Base-by-base conservation (phyloP, 2,888 invertebrate genomes). In the Leptinotarsa tumamoca region DNA sequence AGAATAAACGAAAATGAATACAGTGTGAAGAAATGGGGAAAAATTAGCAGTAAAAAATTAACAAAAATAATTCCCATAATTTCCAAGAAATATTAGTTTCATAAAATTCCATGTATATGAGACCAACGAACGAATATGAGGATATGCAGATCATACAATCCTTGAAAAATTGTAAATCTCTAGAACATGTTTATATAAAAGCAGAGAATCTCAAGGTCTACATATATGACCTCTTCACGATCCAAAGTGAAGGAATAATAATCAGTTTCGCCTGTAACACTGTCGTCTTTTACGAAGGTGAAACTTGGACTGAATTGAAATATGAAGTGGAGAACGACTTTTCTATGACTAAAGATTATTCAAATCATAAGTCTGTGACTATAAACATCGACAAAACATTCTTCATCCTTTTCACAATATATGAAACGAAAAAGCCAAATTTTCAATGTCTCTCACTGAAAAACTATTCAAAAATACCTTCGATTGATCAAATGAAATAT, bases 211-310 rank as follows among this genome's bases (percentile, higher is more conserved):
- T 21, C 52, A 15, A 5, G 21, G 21, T 52, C 23, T 17, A 68
- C 23, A 13, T 68, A 17, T 52, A 52, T 4, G 68, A 52, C 17
- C 52, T 15, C 21, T 68, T 52, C n/a, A 52, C 7, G 4, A 52
- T 52, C 4, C 21, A 51, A 27, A 23, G 52, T 68, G 4, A 27
- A 15, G 17, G 5, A 21, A 68, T 27, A 68, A 51, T 52, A 23
- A 51, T 68, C 52, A 68, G 68, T 21, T 68, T 68, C 51, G n/a
- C 27, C 52, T 27, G 17, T 27, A 27, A 68, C 13, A 68, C 68
- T 33, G 68, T 23, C 52, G 13, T 67, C 3, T 43, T 67, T 67
- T n/a, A 43, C 49, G n/a, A 43, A 43, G 27, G 67, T 4, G 67
- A 67, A 18, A n/a, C 67, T 18, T 33, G 43, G 67, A 27, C 27